A percentile compares a stretch with the other conserved stretches of the same genome.
phyloP scores from a whole-genome alignment of 2,113 vertebrate genomes.

The Podarcis raffonei region DNA sequence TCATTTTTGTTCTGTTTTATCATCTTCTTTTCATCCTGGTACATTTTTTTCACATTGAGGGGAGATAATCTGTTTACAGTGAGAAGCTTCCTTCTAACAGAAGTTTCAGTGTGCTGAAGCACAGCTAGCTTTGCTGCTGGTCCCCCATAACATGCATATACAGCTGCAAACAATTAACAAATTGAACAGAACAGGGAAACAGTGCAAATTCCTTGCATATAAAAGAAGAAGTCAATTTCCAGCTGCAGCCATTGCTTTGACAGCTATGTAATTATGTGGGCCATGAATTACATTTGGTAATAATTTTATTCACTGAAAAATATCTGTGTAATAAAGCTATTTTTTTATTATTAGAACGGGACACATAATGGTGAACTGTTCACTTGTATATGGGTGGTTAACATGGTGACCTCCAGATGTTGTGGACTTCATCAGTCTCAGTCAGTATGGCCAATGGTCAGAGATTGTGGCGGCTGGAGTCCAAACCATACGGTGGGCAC shows the following conservation, averaged over 20 bases:
- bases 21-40: background rate
- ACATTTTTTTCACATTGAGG: background rate
- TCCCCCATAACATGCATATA: constrained; percentile 33
- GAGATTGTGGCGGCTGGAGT: too few relatives aligned
- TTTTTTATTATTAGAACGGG: constrained; percentile 41
- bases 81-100: background rate
- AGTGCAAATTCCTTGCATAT: constrained; percentile 24
- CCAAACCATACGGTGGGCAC: too few relatives aligned
- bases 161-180: constrained; percentile 64
- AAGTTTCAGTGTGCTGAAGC: background rate
- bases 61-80: background rate
- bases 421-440: too few relatives aligned
- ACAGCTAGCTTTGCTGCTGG: background rate
- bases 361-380: constrained; percentile 32
- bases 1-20: background rate
- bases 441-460: too few relatives aligned
- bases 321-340: constrained; percentile 65
- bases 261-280: constrained; percentile 71
- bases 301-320: constrained; percentile 73
- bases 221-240: constrained; percentile 39
- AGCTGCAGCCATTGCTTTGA: constrained; percentile 59
- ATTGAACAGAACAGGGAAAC: constrained; percentile 58
- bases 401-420: too few relatives aligned
- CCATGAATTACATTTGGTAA: constrained; percentile 69
- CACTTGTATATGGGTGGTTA: background rate